Evolutionary conservation across 1,140 invertebrate species (phyloP).

Genomic region (Oryzaephilus surinamensis): DNA sequence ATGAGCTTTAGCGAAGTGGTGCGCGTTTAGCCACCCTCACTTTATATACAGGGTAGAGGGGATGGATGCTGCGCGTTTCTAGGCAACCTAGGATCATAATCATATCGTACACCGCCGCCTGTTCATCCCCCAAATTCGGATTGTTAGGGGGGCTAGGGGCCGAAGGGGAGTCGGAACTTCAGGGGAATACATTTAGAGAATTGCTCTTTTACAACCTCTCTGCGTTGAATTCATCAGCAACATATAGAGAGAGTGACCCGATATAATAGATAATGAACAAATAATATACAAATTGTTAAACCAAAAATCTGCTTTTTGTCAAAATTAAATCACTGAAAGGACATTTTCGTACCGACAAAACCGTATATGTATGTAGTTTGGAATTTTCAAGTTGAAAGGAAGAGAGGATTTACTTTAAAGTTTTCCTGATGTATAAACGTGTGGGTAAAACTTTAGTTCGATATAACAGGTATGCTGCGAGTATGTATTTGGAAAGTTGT

Average conservation of each 20-base stretch:
- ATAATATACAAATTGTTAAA: too few species aligned
- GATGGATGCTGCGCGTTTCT: constrained; percentile 33
- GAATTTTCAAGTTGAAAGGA: too few species aligned
- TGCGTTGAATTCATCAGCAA: too few species aligned
- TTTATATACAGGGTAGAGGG: constrained; percentile 27
- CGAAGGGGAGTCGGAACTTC: constrained; percentile 18
- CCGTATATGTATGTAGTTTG: too few species aligned
- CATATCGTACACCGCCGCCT: constrained; percentile 29
- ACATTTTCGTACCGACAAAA: too few species aligned
- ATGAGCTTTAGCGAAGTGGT: constrained; percentile 18
- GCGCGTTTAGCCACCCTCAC: constrained; percentile 22
- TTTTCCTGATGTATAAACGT: too few species aligned
- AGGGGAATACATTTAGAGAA: constrained; percentile 19
- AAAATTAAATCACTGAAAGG: too few species aligned
- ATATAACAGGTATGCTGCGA: too few species aligned
- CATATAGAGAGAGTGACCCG: constrained; percentile 24
- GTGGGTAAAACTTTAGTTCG: too few species aligned
- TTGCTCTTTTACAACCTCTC: constrained; percentile 30
- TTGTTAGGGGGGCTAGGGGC: constrained; percentile 5
- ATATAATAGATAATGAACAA: constrained; percentile 25
- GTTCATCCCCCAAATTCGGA: constrained; percentile 7
- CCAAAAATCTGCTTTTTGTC: too few species aligned
- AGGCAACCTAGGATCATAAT: constrained; percentile 34
- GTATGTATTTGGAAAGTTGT: too few species aligned
- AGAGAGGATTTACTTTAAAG: too few species aligned